Evolutionary conservation across 2,113 vertebrate species (phyloP).

Genomic region (Hylia prasina): DNA sequence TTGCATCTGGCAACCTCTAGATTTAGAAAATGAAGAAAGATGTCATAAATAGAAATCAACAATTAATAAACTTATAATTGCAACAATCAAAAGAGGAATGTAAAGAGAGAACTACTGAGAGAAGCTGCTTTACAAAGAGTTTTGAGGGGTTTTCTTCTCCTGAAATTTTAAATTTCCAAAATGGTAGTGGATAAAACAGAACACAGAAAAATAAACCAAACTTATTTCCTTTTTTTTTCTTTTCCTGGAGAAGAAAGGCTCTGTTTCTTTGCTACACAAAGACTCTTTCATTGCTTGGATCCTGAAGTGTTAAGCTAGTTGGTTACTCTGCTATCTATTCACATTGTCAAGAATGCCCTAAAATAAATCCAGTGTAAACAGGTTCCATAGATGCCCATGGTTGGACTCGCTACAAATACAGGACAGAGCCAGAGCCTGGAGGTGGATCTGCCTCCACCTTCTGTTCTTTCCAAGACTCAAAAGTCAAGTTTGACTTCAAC

Average conservation of each 20-base stretch:
- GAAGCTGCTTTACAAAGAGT: neutral
- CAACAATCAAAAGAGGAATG: neutral
- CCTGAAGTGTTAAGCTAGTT: neutral
- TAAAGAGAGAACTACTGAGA: neutral
- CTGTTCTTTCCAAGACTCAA: neutral
- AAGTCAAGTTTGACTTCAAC: neutral
- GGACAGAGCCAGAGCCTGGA: neutral
- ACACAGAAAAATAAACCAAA: neutral
- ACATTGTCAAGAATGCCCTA: neutral
- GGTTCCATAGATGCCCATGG: neutral
- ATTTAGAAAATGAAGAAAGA: neutral
- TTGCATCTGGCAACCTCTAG: neutral
- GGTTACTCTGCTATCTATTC: neutral
- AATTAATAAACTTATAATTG: neutral
- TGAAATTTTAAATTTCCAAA: neutral
- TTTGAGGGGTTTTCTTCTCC: neutral
- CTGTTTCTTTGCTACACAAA: neutral
- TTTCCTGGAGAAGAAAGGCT: neutral
- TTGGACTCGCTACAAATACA: neutral
- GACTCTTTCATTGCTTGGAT: neutral
- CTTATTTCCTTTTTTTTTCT: neutral
- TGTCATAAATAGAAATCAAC: neutral
- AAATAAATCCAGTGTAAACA: neutral
- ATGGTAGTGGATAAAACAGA: neutral
- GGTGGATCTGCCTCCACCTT: neutral